phyloP scores from a whole-genome alignment of 2,113 vertebrate species.

The Erythrocebus patas region DNA sequence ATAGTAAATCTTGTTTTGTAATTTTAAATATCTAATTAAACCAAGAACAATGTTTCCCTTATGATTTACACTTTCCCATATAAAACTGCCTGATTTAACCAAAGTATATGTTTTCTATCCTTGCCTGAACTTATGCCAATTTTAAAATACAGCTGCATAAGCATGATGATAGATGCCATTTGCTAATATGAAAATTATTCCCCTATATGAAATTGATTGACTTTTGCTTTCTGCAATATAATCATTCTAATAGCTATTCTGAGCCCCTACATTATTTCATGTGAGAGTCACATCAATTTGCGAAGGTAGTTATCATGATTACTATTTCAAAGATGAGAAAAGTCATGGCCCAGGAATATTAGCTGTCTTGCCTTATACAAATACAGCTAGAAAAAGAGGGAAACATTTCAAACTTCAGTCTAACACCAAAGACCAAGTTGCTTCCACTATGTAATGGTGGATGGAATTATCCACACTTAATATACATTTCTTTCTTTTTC shows the following conservation, averaged over 20 bases:
- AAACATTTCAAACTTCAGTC: background rate
- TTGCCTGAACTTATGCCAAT: background rate
- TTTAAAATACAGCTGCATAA: conserved; percentile 6
- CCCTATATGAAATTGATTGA: background rate
- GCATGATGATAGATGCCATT: background rate
- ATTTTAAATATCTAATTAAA: conserved; percentile 37
- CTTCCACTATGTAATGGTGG: background rate
- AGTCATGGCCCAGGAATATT: background rate
- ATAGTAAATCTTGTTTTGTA: conserved; percentile 25
- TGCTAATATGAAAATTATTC: background rate
- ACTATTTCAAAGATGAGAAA: background rate
- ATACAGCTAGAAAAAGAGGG: background rate
- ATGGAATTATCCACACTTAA: background rate
- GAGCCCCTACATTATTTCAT: background rate
- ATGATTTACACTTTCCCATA: conserved; percentile 13
- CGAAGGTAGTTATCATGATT: background rate
- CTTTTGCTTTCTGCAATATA: background rate
- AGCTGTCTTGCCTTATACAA: background rate
- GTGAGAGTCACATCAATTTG: background rate
- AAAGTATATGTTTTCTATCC: background rate
- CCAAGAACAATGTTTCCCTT: conserved; percentile 5
- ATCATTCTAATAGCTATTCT: background rate
- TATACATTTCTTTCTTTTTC: background rate
- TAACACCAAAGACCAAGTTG: background rate
- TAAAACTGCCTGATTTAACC: conserved; percentile 33